These are phyloP conservation scores for Erithacus rubecula DNA, from an alignment of 2,797 vertebrate genomes.

Conservation along the genomic window DNA sequence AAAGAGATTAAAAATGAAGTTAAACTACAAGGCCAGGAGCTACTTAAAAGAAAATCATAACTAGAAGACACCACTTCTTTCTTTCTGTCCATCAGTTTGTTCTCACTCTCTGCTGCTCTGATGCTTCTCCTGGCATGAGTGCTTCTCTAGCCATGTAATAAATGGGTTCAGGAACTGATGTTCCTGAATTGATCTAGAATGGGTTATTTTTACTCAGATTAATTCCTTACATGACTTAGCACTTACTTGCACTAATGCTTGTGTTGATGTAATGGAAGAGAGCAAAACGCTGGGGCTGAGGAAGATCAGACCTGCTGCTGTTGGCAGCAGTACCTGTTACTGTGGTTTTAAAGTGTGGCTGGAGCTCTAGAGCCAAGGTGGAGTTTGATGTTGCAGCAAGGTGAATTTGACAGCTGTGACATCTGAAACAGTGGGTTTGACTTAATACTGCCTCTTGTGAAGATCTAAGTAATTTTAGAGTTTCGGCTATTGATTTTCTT, in stretches of 20 bases:
- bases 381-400: not conserved
- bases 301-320: not conserved
- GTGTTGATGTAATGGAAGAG: not conserved
- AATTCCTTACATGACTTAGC: not conserved
- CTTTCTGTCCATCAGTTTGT: not conserved
- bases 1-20: not conserved
- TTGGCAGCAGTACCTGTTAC: not conserved
- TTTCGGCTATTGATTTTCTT: not conserved
- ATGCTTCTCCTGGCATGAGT: not conserved
- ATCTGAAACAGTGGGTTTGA: not conserved
- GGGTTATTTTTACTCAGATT: not conserved
- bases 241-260: not conserved
- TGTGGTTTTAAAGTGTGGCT: not conserved
- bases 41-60: not conserved
- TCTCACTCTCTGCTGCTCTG: not conserved
- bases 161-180: not conserved
- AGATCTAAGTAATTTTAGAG: not conserved
- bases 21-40: not conserved
- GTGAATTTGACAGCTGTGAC: not conserved
- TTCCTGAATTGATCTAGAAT: not conserved
- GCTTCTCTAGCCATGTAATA: not conserved
- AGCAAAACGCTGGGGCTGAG: not conserved
- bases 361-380: not conserved
- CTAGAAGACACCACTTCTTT: not conserved
- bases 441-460: not conserved